phyloP scores from a whole-genome alignment of 1,140 invertebrate species.

The Microplitis mediator region DNA sequence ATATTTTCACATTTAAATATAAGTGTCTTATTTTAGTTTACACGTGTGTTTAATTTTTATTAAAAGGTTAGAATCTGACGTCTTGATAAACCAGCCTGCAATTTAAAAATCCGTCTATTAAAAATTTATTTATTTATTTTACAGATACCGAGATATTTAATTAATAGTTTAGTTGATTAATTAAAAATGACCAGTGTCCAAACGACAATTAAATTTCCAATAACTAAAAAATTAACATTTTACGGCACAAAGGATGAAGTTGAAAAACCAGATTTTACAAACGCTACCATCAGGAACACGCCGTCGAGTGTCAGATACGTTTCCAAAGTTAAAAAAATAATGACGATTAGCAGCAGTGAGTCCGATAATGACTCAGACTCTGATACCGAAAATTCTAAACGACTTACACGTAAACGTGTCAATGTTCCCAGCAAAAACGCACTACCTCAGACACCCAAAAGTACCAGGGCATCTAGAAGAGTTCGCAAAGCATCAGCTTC shows the following conservation, averaged over 20 bases:
- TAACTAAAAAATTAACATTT: constrained; percentile 46
- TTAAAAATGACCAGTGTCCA: constrained; percentile 41
- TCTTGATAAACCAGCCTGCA: no score
- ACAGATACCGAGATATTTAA: no score
- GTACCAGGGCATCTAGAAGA: constrained; percentile 30
- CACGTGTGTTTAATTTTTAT: no score
- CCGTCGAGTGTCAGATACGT: constrained; percentile 35
- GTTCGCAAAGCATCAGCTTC: constrained; percentile 24
- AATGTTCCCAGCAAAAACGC: no score
- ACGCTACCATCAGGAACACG: constrained; percentile 36
- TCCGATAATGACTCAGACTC: constrained; percentile 46
- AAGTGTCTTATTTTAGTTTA: no score
- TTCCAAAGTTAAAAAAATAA: constrained; percentile 48
- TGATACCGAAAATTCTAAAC: constrained; percentile 43
- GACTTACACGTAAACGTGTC: no score
- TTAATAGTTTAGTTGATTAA: no score
- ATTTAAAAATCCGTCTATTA: no score
- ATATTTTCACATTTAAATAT: no score
- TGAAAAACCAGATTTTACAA: constrained; percentile 40
- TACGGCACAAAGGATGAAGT: constrained; percentile 39
- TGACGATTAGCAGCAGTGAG: constrained; percentile 51
- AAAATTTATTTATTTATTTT: no score
- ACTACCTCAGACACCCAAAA: neutral
- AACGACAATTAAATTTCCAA: constrained; percentile 42
- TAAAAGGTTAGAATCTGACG: no score